phyloP scores from a whole-genome alignment of 2,888 invertebrate species.

The Morpho helenor region DNA sequence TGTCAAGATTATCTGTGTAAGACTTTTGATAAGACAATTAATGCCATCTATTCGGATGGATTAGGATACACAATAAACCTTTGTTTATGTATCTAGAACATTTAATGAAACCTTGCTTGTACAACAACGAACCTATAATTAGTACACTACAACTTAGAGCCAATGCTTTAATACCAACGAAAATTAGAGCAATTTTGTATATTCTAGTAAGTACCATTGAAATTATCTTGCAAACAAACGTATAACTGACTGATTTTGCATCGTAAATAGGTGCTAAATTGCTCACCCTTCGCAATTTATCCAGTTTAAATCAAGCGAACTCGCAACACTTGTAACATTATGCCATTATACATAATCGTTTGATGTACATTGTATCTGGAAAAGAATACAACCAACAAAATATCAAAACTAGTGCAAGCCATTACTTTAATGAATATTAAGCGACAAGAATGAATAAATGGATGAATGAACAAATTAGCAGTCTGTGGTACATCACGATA shows the following conservation, averaged over 20 bases:
- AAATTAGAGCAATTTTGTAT: constrained; percentile 8
- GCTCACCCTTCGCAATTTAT: constrained; percentile 51
- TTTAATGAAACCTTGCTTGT: background rate
- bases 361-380: background rate
- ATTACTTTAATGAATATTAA: too few species aligned
- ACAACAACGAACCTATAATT: background rate
- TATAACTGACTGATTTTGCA: constrained; percentile 22
- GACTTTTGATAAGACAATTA: too few species aligned
- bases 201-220: constrained; percentile 7
- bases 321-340: background rate
- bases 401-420: too few species aligned
- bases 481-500: too few species aligned
- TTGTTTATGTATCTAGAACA: too few species aligned
- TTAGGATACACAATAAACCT: too few species aligned
- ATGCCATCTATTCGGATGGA: too few species aligned
- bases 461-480: too few species aligned
- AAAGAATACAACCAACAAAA: too few species aligned
- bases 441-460: too few species aligned
- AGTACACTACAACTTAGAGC: background rate
- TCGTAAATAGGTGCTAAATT: constrained; percentile 62
- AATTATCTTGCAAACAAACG: constrained; percentile 7
- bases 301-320: constrained; percentile 34
- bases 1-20: too few species aligned
- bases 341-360: constrained; percentile 7
- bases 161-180: background rate